Percentiles rank a stretch among this genome's conserved stretches.
Conservation (phyloP, 2,113 vertebrate genomes). For the Argyrosomus japonicus region DNA sequence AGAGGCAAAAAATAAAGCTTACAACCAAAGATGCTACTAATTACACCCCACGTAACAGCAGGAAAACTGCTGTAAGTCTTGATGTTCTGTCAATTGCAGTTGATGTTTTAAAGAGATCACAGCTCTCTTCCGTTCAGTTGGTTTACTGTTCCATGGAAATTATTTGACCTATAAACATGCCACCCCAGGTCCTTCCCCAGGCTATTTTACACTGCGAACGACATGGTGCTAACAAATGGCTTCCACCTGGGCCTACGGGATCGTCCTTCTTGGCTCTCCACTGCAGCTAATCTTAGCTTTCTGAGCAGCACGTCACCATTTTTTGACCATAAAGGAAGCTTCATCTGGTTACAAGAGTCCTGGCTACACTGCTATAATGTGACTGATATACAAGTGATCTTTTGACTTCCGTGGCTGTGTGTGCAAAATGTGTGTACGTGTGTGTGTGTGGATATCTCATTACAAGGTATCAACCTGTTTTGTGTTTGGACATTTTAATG, state of each 20-base stretch:
- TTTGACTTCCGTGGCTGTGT: not conserved
- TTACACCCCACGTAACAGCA: not conserved
- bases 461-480: conserved; percentile 59
- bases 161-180: conserved; percentile 48
- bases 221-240: conserved; percentile 61
- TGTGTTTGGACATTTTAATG: conserved; percentile 50
- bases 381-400: not conserved
- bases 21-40: not conserved
- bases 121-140: not conserved
- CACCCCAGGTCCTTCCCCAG: conserved; percentile 33
- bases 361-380: conserved; percentile 14
- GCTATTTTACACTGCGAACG: conserved; percentile 36
- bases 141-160: conserved; percentile 49
- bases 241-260: conserved; percentile 43
- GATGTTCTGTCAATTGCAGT: not conserved
- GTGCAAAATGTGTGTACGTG: not conserved
- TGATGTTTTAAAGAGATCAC: conserved; percentile 16
- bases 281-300: conserved; percentile 48
- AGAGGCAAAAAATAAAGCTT: not conserved
- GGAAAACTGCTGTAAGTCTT: not conserved
- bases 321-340: conserved; percentile 21
- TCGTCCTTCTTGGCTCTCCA: conserved; percentile 22
- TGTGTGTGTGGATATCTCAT: conserved; percentile 28
- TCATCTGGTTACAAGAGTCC: conserved; percentile 34
- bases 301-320: conserved; percentile 12